Evolutionary conservation across 1,140 invertebrate genomes (phyloP).

Genomic region (Cydia splendana): DNA sequence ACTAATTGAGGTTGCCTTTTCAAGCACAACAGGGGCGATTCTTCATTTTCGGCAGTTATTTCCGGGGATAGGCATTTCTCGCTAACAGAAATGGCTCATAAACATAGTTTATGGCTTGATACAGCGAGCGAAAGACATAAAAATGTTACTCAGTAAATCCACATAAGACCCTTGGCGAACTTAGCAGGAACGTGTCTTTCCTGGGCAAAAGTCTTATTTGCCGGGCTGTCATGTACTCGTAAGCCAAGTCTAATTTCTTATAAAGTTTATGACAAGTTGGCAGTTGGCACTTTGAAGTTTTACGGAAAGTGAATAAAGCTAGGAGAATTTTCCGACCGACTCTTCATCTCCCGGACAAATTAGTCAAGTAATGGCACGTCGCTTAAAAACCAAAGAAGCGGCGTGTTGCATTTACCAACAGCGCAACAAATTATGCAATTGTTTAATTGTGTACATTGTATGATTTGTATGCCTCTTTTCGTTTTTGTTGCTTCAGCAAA

Average conservation of each 20-base stretch:
- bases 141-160: conserved; percentile 24
- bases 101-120: conserved; percentile 8
- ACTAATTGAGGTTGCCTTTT: not conserved
- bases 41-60: conserved; percentile 5
- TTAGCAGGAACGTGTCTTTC: conserved; percentile 6
- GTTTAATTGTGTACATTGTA: not conserved
- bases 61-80: conserved; percentile 17
- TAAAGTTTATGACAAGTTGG: conserved; percentile 12
- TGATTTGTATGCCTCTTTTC: not conserved
- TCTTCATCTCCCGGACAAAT: not conserved
- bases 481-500: not conserved
- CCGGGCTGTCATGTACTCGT: not conserved
- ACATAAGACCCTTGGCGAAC: conserved; percentile 7
- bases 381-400: too few species aligned
- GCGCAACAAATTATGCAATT: not conserved
- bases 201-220: conserved; percentile 1
- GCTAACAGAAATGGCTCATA: conserved; percentile 15
- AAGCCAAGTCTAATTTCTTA: conserved; percentile 3
- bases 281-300: conserved; percentile 10
- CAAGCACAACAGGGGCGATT: not conserved
- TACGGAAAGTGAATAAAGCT: conserved; percentile 6
- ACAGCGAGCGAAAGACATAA: conserved; percentile 15
- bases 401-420: not conserved
- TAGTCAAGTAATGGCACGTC: not conserved
- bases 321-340: not conserved